Evolutionary conservation across 2,797 vertebrate species (phyloP).

Genomic region (Alosa sapidissima): DNA sequence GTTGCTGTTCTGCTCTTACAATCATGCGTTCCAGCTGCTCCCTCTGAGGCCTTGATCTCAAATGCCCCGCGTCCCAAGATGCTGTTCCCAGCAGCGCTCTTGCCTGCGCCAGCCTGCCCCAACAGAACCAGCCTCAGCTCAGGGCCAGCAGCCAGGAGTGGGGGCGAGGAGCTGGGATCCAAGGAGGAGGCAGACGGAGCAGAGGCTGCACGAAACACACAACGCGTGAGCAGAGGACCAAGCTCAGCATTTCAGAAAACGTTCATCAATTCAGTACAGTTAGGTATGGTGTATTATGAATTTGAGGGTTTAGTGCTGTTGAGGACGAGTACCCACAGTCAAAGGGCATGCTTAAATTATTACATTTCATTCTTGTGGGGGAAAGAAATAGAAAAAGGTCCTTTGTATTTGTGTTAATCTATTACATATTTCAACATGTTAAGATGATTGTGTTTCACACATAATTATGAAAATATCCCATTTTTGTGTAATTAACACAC

Average conservation of each 20-base stretch:
- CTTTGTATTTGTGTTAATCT: neutral
- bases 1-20: conserved; percentile 62
- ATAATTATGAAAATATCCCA: neutral
- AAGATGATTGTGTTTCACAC: neutral
- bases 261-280: neutral
- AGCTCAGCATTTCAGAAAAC: neutral
- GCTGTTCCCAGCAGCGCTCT: conserved; percentile 55
- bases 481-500: neutral
- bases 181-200: neutral
- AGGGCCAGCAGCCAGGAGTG: conserved; percentile 41
- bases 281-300: neutral
- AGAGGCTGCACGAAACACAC: neutral
- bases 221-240: neutral
- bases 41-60: neutral
- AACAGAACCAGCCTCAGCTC: conserved; percentile 74
- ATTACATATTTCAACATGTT: neutral
- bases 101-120: conserved; percentile 63
- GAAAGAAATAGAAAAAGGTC: neutral
- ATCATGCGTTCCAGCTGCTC: conserved; percentile 6
- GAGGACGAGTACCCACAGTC: neutral
- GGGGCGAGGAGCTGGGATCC: neutral
- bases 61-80: conserved; percentile 65
- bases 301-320: neutral
- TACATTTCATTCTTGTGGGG: neutral
- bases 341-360: neutral